Base-by-base conservation (phyloP, 2,797 vertebrate genomes). In the Telmatherina bonti region DNA sequence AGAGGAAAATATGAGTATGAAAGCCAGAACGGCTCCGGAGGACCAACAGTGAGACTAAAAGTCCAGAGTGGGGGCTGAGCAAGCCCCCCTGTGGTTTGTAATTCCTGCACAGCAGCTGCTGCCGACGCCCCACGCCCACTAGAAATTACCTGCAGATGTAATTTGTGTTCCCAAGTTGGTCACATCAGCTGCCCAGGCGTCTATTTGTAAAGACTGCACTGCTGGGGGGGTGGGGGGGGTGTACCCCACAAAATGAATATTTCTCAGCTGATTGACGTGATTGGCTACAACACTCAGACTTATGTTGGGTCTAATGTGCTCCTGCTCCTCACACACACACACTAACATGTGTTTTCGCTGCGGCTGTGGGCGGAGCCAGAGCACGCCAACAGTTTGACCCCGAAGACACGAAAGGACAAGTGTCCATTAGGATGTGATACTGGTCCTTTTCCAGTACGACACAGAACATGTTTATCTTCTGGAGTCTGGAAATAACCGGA, bases 91-190 rank as follows among this genome's bases (percentile, higher is more conserved):
- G 56, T 72, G 60, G 43, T 55, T 73, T 24, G 47, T 76, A 59
- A 81, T 76, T 76, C 63, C 66, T 59, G 59, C 69, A 56, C 6
- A 60, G 29, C 54, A 2, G 22, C 72, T 75, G 78, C 74, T 63
- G 58, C 68, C 59, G 68, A 76, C 63, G 58, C 62, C 18, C 27
- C 26, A 24, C 58, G 66, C 61, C 66, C 64, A 7, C 69, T 53
- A 69, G 62, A 82, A 81, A 84, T 85, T 63, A 63, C 78, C 91
- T 90, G 89, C 85, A 88, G 90, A 88, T 90, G 81, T 76, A 77
- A 86, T 91, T 85, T 81, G 68, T 66, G 78, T 81, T 84, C 43
- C 16, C 13, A 8, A n/a, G 43, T 45, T 6, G 61, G 72, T 67
- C 65, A 47, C 61, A 45, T 70, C 76, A 56, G 58, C 60, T 75